Conservation (phyloP, 2,888 invertebrate species). For the Tuberolachnus salignus region DNA sequence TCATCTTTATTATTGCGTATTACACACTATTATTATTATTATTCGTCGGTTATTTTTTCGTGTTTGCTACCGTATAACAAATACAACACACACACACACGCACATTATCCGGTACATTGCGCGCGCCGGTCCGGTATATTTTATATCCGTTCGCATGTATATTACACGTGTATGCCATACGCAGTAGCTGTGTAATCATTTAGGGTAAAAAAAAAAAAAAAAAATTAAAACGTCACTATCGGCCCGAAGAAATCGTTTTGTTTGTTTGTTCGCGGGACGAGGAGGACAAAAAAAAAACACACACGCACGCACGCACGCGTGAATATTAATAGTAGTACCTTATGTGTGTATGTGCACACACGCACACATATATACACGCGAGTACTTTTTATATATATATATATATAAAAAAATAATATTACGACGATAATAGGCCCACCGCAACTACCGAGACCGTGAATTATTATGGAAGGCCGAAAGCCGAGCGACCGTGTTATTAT, state of each 20-base stretch:
- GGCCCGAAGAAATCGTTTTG: conserved; percentile 48
- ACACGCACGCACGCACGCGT: neutral
- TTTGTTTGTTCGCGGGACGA: neutral
- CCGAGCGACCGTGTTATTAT: conserved; percentile 50
- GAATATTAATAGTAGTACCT: too few species aligned
- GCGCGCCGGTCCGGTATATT: neutral
- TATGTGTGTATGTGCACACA: conserved; percentile 2
- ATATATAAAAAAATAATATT: too few species aligned
- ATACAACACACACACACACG: neutral
- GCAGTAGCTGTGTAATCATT: conserved; percentile 29
- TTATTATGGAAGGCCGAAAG: conserved; percentile 40
- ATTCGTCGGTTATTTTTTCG: neutral
- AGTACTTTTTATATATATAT: too few species aligned
- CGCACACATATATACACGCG: too few species aligned
- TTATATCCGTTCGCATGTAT: conserved; percentile 39
- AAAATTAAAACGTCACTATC: conserved; percentile 51
- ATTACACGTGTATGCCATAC: too few species aligned
- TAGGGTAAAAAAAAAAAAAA: conserved; percentile 45
- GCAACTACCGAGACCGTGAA: neutral
- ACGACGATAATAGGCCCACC: too few species aligned
- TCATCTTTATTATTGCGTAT: too few species aligned
- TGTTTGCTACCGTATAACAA: neutral
- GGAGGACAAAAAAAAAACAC: neutral
- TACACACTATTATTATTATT: conserved; percentile 11
- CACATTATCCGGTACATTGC: conserved; percentile 33